Evolutionary conservation across 2,797 vertebrate species (phyloP).

Genomic region (Characodon lateralis): DNA sequence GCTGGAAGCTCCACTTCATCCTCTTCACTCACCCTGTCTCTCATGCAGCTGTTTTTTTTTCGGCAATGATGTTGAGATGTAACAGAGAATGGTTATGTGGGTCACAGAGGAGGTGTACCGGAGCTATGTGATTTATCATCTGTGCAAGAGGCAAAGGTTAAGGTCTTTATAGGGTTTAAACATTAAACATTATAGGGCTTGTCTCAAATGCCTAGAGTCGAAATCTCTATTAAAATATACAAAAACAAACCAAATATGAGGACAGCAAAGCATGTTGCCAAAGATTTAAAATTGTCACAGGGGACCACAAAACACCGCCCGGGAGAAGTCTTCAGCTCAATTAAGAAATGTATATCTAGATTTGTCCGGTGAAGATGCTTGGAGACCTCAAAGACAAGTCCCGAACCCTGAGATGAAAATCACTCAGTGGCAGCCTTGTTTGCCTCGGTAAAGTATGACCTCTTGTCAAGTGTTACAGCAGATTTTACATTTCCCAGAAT

Average conservation of each 20-base stretch:
- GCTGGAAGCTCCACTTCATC: constrained; percentile 20
- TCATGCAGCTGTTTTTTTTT: constrained; percentile 6
- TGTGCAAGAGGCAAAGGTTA: not conserved
- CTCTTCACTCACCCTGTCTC: not conserved
- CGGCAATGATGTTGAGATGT: not conserved
- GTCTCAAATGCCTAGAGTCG: too few species aligned
- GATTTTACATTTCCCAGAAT: not conserved
- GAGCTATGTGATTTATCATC: not conserved
- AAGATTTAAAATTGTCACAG: not conserved
- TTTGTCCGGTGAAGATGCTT: not conserved
- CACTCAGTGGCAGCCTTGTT: not conserved
- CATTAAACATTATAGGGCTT: too few species aligned
- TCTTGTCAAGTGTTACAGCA: not conserved
- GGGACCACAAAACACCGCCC: not conserved
- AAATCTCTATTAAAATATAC: not conserved
- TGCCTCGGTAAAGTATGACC: not conserved
- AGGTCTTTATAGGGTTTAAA: not conserved
- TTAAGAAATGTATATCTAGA: not conserved
- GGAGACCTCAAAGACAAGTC: not conserved
- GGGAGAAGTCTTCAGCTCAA: not conserved
- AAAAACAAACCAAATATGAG: not conserved
- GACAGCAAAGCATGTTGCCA: not conserved
- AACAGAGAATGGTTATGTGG: constrained; percentile 1
- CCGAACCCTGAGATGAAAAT: not conserved
- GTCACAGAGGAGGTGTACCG: not conserved